Conservation (phyloP, 2,797 vertebrate genomes). For the Chiroxiphia lanceolata region DNA sequence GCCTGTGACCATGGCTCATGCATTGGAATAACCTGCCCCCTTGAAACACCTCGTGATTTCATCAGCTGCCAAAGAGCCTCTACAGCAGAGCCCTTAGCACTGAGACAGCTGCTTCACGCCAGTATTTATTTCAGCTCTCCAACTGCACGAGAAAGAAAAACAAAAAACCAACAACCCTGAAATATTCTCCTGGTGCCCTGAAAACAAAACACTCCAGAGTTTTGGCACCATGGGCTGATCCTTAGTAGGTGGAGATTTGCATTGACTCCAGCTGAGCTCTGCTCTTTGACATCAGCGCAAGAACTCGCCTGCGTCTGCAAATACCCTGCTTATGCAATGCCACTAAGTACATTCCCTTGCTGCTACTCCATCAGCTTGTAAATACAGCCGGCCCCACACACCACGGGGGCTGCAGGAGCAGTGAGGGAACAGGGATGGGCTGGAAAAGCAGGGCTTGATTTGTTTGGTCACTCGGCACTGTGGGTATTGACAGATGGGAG, state of each 20-base stretch:
- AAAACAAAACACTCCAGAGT: constrained; percentile 42
- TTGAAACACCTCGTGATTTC: background rate
- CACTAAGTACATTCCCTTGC: background rate
- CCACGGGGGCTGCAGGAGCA: rapidly evolving
- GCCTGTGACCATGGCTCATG: background rate
- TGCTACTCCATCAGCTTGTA: background rate
- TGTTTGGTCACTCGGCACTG: rapidly evolving
- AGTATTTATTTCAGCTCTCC: background rate
- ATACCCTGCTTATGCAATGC: constrained; percentile 24
- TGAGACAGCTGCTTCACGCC: background rate
- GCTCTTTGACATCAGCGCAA: constrained; percentile 45
- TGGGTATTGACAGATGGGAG: background rate
- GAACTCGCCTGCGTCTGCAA: constrained; percentile 31
- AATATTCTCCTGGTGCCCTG: constrained; percentile 15
- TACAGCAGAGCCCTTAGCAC: background rate
- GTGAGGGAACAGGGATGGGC: rapidly evolving
- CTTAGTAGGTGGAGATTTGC: constrained; percentile 34
- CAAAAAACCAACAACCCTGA: background rate
- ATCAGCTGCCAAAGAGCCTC: background rate
- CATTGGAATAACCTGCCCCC: background rate
- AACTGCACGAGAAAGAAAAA: background rate
- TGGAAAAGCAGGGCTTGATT: background rate
- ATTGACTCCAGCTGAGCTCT: constrained; percentile 36
- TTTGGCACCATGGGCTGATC: constrained; percentile 20
- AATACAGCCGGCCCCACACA: background rate